Conservation (phyloP, 2,113 vertebrate genomes). For the Channa argus region DNA sequence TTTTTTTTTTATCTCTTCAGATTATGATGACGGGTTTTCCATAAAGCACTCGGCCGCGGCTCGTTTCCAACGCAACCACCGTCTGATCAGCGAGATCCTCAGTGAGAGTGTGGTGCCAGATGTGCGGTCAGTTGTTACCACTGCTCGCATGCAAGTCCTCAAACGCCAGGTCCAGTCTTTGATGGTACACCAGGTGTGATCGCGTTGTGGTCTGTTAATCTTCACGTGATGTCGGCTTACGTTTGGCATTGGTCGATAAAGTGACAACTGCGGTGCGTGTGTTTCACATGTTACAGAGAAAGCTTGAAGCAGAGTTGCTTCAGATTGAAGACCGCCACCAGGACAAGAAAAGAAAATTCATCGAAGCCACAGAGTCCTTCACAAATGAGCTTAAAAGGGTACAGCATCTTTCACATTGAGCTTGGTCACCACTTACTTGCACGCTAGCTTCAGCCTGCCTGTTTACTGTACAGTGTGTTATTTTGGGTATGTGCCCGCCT, state of each 20-base stretch:
- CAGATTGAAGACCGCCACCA: constrained; percentile 98
- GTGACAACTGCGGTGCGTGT: constrained; percentile 12
- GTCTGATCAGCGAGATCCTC: constrained; percentile 97
- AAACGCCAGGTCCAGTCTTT: constrained; percentile 98
- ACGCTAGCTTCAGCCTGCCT: constrained; percentile 54
- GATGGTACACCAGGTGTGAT: constrained; percentile 97
- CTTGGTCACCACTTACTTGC: constrained; percentile 41
- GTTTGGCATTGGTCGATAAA: not conserved
- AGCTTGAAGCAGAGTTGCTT: constrained; percentile 96
- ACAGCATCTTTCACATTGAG: constrained; percentile 50
- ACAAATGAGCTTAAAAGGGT: constrained; percentile 98
- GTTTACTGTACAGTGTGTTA: constrained; percentile 33
- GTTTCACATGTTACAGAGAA: constrained; percentile 85
- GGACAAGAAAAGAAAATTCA: constrained; percentile 97
- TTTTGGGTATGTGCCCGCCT: constrained; percentile 37
- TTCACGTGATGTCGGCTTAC: not conserved
- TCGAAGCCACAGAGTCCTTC: constrained; percentile 97
- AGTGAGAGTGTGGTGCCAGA: constrained; percentile 98
- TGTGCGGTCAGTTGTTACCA: constrained; percentile 96
- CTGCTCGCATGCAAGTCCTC: constrained; percentile 98
- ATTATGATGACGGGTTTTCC: constrained; percentile 97
- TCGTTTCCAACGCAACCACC: constrained; percentile 98
- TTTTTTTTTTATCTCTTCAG: constrained; percentile 77
- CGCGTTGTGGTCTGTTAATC: not conserved
- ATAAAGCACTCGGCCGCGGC: constrained; percentile 96